phyloP scores from a whole-genome alignment of 2,888 invertebrate genomes.

The Lithosia quadra region DNA sequence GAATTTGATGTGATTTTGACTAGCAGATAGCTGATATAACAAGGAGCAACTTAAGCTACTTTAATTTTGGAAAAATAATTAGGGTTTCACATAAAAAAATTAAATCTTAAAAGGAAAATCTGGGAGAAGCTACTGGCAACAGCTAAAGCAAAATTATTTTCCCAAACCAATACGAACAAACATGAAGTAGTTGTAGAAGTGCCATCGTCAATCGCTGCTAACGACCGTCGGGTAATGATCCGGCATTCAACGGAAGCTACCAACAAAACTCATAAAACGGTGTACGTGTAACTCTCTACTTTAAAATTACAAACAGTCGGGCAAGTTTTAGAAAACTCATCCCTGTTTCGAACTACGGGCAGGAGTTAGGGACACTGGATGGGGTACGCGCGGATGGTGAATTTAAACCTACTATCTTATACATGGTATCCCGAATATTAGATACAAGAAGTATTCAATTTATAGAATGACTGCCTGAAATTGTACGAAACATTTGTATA shows the following conservation, averaged over 20 bases:
- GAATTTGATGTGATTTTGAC: no score
- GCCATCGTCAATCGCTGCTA: conserved; percentile 51
- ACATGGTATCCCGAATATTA: no score
- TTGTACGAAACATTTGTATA: no score
- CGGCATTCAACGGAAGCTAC: conserved; percentile 60
- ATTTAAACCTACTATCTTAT: no score
- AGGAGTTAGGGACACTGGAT: conserved; percentile 47
- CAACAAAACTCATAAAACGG: conserved; percentile 80
- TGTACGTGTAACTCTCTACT: conserved; percentile 78
- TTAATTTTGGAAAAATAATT: no score
- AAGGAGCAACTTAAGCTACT: no score
- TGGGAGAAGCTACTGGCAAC: no score
- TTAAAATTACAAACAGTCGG: conserved; percentile 84
- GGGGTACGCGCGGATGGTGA: conserved; percentile 18
- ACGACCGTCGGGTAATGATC: conserved; percentile 59
- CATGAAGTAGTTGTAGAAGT: conserved; percentile 27
- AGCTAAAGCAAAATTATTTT: conserved; percentile 8
- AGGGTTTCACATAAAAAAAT: no score
- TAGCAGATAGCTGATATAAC: no score
- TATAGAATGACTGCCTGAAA: no score
- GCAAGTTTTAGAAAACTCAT: conserved; percentile 83
- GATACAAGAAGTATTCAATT: no score
- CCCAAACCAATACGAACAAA: conserved; percentile 10
- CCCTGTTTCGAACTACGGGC: conserved; percentile 51
- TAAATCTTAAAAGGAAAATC: no score